Evolutionary conservation across 2,797 vertebrate species (phyloP).

Genomic region (Euphonia xanthogaster): DNA sequence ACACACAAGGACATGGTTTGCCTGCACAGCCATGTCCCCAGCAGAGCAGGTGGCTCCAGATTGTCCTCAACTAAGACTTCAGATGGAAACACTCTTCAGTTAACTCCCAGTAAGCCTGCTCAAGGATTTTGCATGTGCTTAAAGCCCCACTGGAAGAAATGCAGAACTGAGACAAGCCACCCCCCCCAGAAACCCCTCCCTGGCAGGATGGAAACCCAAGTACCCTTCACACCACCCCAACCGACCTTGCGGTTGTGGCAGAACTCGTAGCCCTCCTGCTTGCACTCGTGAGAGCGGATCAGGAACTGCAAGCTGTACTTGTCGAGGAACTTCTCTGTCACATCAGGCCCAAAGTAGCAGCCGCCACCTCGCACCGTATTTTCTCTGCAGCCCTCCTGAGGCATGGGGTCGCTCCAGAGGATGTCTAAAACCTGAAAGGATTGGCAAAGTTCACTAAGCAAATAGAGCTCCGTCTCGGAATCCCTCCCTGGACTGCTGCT

Average conservation of each 20-base stretch:
- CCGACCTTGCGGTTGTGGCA: conserved; percentile 86
- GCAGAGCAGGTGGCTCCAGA: too few species aligned
- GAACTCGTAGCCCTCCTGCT: conserved; percentile 93
- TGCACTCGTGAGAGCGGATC: conserved; percentile 95
- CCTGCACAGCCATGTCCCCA: not conserved
- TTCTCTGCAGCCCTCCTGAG: conserved; percentile 86
- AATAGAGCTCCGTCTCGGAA: not conserved
- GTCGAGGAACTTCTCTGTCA: conserved; percentile 82
- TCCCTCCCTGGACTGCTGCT: not conserved
- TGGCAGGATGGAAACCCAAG: not conserved
- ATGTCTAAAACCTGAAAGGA: conserved; percentile 83
- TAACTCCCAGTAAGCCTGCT: not conserved
- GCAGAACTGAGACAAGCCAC: not conserved
- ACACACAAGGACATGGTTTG: not conserved
- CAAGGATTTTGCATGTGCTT: not conserved
- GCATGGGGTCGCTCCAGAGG: conserved; percentile 92
- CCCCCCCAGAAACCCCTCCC: not conserved
- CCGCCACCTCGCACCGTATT: conserved; percentile 88
- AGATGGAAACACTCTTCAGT: not conserved
- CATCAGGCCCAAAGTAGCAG: conserved; percentile 92
- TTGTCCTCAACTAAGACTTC: too few species aligned
- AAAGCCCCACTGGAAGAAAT: not conserved
- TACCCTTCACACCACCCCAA: accelerated
- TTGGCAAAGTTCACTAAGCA: not conserved
- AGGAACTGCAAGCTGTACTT: conserved; percentile 86